phyloP scores from a whole-genome alignment of 1,140 invertebrate genomes.

The Doryteuthis pealeii region DNA sequence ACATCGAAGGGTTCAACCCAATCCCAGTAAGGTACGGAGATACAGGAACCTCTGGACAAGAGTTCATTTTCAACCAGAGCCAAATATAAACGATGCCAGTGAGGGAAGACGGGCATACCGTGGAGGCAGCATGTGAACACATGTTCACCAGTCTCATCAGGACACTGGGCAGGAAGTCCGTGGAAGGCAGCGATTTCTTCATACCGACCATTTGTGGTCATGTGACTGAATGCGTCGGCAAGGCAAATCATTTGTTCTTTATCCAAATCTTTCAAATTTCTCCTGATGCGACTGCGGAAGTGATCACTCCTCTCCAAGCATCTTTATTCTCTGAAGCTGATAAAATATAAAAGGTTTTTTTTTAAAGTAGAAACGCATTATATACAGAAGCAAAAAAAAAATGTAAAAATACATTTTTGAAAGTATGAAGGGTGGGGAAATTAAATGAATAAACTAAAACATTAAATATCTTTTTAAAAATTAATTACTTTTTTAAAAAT shows the following conservation, averaged over 20 bases:
- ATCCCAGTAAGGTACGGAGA: slow-evolving; percentile 34
- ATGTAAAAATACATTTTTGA: too few relatives aligned
- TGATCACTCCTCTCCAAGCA: slow-evolving; percentile 17
- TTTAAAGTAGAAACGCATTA: too few relatives aligned
- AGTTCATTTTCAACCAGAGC: slow-evolving; percentile 29
- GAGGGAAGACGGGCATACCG: slow-evolving; percentile 28
- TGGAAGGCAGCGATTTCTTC: slow-evolving; percentile 32
- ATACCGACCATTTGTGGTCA: slow-evolving; percentile 27
- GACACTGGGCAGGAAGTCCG: slow-evolving; percentile 28
- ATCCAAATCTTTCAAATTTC: slow-evolving; percentile 22
- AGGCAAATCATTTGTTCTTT: slow-evolving; percentile 27
- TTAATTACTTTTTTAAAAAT: too few relatives aligned
- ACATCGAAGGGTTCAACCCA: slow-evolving; percentile 23
- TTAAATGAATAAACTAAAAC: too few relatives aligned
- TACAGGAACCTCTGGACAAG: slow-evolving; percentile 21
- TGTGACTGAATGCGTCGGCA: slow-evolving; percentile 21
- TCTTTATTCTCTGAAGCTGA: slow-evolving; percentile 18
- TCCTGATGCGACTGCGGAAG: slow-evolving; percentile 23
- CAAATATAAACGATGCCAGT: slow-evolving; percentile 34
- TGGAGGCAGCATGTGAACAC: slow-evolving; percentile 28
- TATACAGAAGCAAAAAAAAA: too few relatives aligned
- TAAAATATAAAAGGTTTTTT: slow-evolving; percentile 26
- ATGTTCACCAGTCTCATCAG: not conserved
- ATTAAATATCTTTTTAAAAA: too few relatives aligned
- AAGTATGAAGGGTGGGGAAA: too few relatives aligned